Evolutionary conservation across 1,140 invertebrate species (phyloP), one percentile per base, ranked within the genome.

Genomic region (Aporrectodea caliginosa): DNA sequence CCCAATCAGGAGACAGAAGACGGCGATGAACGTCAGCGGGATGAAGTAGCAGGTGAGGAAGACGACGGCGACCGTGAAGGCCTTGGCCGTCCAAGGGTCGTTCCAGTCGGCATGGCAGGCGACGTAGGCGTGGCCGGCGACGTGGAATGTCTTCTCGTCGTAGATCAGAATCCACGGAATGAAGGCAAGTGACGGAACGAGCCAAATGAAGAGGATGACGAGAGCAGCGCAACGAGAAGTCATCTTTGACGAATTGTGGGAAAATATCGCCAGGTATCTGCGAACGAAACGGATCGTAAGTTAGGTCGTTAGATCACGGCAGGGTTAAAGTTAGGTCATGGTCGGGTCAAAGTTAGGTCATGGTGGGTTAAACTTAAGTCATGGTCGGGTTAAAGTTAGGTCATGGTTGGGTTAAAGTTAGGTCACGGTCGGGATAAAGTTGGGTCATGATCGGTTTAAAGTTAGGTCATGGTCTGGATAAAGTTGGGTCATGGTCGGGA

Each of bases 191-290:
- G 94, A 88, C 0, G 95, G 94, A 79, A 95, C 92, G 81, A 94
- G 90, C 96, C 96, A 97, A 84, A 97, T 97, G 84, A 95, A 87
- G 27, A 93, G 88, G 82, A 98, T 96, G 90, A 96, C 94, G 85
- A 94, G 89, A 22, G 94, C 90, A 0, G 94, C 94, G 30, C 93
- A 91, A 69, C 92, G 90, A 81, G 94, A 94, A 30, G 94, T 96
- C 87, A 97, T 95, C 88, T 96, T 95, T 82, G 93, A 93, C 85
- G 94, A 94, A 81, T 97, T 87, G 0, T 95, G 94, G 92, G 94
- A 96, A 93, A 95, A 97, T 80, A 97, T 97, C 34, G 95, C 95
- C 81, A 97, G 90, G 86, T 96, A 97, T 89, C 95, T 98, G 92
- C n/a, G n/a, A n/a, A n/a, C n/a, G n/a, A n/a, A n/a, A n/a, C n/a